A percentile compares a stretch with the other conserved stretches of the same genome.
These are phyloP conservation scores for Meandrusa payeni DNA, from an alignment of 2,888 invertebrate species.

Conservation along the genomic window DNA sequence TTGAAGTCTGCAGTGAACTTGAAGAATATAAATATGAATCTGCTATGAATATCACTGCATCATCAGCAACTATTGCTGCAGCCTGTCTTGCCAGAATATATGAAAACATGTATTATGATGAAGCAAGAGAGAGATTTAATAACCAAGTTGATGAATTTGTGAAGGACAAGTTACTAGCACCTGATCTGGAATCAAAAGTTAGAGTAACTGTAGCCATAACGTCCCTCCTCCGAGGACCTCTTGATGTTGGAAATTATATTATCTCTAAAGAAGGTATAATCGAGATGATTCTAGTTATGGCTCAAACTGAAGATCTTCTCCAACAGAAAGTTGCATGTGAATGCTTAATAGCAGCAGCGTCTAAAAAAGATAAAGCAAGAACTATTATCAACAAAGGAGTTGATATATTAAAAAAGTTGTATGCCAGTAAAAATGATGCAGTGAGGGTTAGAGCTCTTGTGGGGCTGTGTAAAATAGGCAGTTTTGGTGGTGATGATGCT, in stretches of 20 bases:
- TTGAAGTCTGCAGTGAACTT: slow-evolving; percentile 96
- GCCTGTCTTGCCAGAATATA: slow-evolving; percentile 94
- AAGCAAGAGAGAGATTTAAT: slow-evolving; percentile 86
- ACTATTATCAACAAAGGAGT: slow-evolving; percentile 94
- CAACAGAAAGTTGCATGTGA: slow-evolving; percentile 98
- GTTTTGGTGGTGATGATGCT: slow-evolving; percentile 96
- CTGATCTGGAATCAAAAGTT: slow-evolving; percentile 94
- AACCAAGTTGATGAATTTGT: slow-evolving; percentile 92
- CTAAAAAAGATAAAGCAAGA: slow-evolving; percentile 97
- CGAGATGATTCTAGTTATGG: slow-evolving; percentile 98
- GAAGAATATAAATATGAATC: slow-evolving; percentile 96
- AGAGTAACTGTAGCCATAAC: slow-evolving; percentile 94
- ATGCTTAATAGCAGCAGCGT: slow-evolving; percentile 97
- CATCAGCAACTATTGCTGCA: slow-evolving; percentile 94
- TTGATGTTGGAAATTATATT: slow-evolving; percentile 95
- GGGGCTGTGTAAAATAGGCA: slow-evolving; percentile 97
- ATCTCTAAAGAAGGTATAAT: slow-evolving; percentile 93
- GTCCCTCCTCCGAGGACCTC: slow-evolving; percentile 92
- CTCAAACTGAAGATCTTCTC: slow-evolving; percentile 92
- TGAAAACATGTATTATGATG: slow-evolving; percentile 97
- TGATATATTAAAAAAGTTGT: slow-evolving; percentile 95
- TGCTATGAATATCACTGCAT: slow-evolving; percentile 92
- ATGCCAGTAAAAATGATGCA: slow-evolving; percentile 93
- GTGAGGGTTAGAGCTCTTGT: slow-evolving; percentile 94
- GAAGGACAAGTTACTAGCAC: slow-evolving; percentile 90